phyloP scores from a whole-genome alignment of 2,797 vertebrate genomes.

The Menidia menidia region DNA sequence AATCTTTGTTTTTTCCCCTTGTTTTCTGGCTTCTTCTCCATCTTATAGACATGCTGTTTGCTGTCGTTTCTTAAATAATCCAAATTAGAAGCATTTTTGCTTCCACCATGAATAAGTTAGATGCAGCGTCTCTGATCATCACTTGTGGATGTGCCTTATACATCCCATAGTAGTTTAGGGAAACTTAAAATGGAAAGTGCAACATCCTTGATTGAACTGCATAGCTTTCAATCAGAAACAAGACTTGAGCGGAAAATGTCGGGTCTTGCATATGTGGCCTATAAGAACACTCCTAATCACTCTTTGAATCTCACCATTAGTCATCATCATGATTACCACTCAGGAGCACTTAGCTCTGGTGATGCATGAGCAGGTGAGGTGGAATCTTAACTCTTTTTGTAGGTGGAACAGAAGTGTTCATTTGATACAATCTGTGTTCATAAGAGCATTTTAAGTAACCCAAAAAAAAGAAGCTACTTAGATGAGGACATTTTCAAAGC shows the following conservation, averaged over 20 bases:
- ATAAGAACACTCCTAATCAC: conserved; percentile 24
- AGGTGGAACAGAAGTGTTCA: conserved; percentile 4
- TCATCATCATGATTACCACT: conserved; percentile 25
- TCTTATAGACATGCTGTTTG: too few species aligned
- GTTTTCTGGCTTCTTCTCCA: neutral
- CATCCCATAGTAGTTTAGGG: conserved; percentile 1
- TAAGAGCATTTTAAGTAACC: neutral
- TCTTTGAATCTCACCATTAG: conserved; percentile 31
- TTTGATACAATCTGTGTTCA: neutral
- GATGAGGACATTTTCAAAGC: neutral
- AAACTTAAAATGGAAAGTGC: neutral
- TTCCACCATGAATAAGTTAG: conserved; percentile 30
- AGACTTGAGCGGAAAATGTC: conserved; percentile 23
- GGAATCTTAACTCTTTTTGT: conserved; percentile 1
- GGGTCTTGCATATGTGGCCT: conserved; percentile 11
- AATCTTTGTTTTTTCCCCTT: conserved; percentile 18
- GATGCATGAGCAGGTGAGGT: neutral
- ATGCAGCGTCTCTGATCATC: conserved; percentile 17
- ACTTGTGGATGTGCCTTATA: neutral
- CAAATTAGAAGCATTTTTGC: conserved; percentile 54
- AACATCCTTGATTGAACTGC: conserved; percentile 34
- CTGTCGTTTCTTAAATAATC: conserved; percentile 44
- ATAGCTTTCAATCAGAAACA: conserved; percentile 24
- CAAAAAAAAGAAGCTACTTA: neutral
- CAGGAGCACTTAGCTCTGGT: conserved; percentile 21